These are phyloP conservation scores for Plagodis pulveraria DNA, from an alignment of 2,888 invertebrate genomes.

Conservation along the genomic window DNA sequence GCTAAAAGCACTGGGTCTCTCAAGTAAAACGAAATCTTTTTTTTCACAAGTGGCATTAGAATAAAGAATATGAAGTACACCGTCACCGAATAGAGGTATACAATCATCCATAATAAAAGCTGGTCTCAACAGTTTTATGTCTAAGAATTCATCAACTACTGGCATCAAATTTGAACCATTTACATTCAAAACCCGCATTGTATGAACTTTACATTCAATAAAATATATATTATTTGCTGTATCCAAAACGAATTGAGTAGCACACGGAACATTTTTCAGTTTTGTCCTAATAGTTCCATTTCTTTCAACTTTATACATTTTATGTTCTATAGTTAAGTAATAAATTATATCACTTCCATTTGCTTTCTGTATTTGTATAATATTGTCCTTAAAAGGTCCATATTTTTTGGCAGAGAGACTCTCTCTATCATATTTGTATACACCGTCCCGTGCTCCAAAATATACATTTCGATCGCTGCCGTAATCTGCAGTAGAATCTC, in stretches of 20 bases:
- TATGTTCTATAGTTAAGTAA: constrained; percentile 51
- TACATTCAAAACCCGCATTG: constrained; percentile 54
- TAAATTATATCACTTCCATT: constrained; percentile 61
- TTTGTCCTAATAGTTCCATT: constrained; percentile 57
- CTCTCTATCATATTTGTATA: constrained; percentile 60
- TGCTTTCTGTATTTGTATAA: constrained; percentile 67
- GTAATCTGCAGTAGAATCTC: constrained; percentile 66
- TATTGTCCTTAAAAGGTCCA: constrained; percentile 61
- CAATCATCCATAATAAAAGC: constrained; percentile 67
- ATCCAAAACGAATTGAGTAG: constrained; percentile 67
- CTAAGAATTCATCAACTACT: constrained; percentile 55
- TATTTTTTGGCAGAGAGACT: constrained; percentile 62
- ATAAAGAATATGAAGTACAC: constrained; percentile 55
- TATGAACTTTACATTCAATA: constrained; percentile 54
- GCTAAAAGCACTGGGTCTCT: constrained; percentile 62
- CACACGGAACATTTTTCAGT: constrained; percentile 53
- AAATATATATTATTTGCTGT: constrained; percentile 69
- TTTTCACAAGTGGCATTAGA: constrained; percentile 61
- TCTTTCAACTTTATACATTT: constrained; percentile 58
- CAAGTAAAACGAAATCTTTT: constrained; percentile 57
- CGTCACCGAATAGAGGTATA: constrained; percentile 66
- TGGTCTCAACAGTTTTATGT: constrained; percentile 60
- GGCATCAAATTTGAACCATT: constrained; percentile 49
- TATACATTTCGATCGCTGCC: constrained; percentile 54
- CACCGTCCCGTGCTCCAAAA: constrained; percentile 62